A percentile compares a stretch with the other conserved stretches of the same genome.
phyloP scores from a whole-genome alignment of 2,888 invertebrate genomes.

The Volucella zonaria region DNA sequence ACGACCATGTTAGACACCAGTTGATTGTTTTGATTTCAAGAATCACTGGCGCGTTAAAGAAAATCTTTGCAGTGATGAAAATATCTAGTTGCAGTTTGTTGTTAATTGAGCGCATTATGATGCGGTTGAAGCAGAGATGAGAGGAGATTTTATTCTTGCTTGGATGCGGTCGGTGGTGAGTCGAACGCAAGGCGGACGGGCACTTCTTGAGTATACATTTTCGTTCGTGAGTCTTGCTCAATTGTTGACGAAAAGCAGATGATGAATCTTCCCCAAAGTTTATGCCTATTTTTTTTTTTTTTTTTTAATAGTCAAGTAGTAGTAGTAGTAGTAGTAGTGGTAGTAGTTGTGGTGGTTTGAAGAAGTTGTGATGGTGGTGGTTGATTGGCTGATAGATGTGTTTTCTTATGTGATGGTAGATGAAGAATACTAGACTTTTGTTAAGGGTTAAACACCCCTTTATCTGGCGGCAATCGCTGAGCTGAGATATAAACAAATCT shows the following conservation, averaged over 20 bases:
- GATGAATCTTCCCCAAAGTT: constrained; percentile 57
- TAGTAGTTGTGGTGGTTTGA: constrained; percentile 71
- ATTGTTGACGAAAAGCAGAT: constrained; percentile 12
- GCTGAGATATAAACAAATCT: constrained; percentile 47
- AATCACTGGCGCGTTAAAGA: constrained; percentile 47
- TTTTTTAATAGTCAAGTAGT: constrained; percentile 41
- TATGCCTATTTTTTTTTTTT: constrained; percentile 32
- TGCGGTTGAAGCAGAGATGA: constrained; percentile 65
- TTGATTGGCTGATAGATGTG: constrained; percentile 61
- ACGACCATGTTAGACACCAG: constrained; percentile 32
- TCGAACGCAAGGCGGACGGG: constrained; percentile 40
- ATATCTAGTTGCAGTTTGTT: constrained; percentile 30
- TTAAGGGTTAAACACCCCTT: constrained; percentile 28
- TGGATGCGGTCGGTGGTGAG: constrained; percentile 46
- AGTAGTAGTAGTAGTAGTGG: constrained; percentile 36
- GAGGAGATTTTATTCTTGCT: constrained; percentile 49
- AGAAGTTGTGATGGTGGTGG: constrained; percentile 65
- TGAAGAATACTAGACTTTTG: constrained; percentile 54
- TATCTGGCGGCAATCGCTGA: constrained; percentile 29
- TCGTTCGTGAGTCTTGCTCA: constrained; percentile 49
- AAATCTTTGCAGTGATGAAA: constrained; percentile 16
- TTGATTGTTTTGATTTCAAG: constrained; percentile 48
- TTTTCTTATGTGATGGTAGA: constrained; percentile 66
- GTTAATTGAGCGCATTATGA: constrained; percentile 58
- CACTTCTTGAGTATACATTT: constrained; percentile 24